These are phyloP conservation scores for Grammatotria lemairii DNA, from an alignment of 2,113 vertebrate species.

Conservation along the genomic window DNA sequence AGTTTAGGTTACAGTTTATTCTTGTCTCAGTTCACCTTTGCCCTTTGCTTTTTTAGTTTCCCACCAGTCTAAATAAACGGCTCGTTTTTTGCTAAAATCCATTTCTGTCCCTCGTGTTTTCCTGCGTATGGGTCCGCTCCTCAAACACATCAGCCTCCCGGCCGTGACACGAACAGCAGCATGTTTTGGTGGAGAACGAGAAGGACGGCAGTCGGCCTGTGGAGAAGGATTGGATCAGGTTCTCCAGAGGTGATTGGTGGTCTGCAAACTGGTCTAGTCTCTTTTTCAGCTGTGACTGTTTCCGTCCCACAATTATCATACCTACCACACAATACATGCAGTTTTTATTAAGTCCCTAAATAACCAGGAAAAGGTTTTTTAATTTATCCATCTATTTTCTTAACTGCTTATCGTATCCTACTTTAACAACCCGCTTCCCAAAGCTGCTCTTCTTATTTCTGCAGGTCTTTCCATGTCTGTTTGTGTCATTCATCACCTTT, in stretches of 20 bases:
- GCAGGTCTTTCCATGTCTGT: not conserved
- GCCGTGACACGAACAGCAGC: not conserved
- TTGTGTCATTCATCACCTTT: not conserved
- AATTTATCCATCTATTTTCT: not conserved
- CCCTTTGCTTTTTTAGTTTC: not conserved
- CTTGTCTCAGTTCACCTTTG: not conserved
- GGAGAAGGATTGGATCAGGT: not conserved
- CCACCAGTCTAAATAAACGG: not conserved
- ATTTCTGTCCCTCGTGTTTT: not conserved
- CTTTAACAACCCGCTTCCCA: not conserved
- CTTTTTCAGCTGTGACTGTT: not conserved
- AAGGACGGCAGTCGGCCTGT: not conserved
- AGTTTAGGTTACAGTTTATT: not conserved
- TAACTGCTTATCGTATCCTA: not conserved
- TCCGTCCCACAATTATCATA: not conserved
- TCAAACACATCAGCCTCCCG: not conserved
- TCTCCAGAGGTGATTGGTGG: not conserved
- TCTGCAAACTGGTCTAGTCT: not conserved
- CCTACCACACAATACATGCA: not conserved
- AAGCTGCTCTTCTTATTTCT: not conserved
- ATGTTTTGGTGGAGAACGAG: not conserved
- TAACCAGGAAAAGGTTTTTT: not conserved
- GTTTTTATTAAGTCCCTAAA: not conserved
- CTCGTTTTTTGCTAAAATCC: not conserved
- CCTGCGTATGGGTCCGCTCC: rapidly evolving